These are phyloP conservation scores for Macrophya annulata DNA, from an alignment of 2,888 invertebrate species.

Conservation along the genomic window DNA sequence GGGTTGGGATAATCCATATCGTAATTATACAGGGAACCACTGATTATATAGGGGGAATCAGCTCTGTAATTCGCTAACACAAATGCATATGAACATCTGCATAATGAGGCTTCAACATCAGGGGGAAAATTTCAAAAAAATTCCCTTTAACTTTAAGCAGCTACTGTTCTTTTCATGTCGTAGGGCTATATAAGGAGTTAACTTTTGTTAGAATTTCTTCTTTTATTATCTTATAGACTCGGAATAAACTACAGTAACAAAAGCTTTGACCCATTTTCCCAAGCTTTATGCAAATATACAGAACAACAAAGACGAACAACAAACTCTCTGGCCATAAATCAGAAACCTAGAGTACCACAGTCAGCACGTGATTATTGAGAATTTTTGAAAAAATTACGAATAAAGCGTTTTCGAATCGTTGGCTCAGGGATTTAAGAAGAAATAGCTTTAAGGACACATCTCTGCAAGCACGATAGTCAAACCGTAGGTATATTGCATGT, in stretches of 20 bases:
- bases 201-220: background rate
- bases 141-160: background rate
- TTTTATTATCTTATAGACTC: background rate
- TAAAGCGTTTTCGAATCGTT: background rate
- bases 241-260: background rate
- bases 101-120: too few species aligned
- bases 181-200: background rate
- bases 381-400: background rate
- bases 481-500: background rate
- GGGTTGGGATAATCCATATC: background rate
- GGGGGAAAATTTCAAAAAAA: background rate
- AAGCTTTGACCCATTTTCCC: constrained; percentile 16
- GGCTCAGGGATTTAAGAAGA: background rate
- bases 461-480: background rate
- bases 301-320: background rate
- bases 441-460: background rate
- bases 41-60: background rate
- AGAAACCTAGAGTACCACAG: background rate
- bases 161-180: background rate
- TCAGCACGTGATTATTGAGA: background rate
- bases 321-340: constrained; percentile 19
- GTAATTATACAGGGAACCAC: background rate
- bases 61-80: background rate
- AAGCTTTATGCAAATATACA: constrained; percentile 6
- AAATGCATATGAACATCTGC: constrained; percentile 3